Base-by-base conservation (phyloP, 1,140 invertebrate genomes). In the Drosophila tani region DNA sequence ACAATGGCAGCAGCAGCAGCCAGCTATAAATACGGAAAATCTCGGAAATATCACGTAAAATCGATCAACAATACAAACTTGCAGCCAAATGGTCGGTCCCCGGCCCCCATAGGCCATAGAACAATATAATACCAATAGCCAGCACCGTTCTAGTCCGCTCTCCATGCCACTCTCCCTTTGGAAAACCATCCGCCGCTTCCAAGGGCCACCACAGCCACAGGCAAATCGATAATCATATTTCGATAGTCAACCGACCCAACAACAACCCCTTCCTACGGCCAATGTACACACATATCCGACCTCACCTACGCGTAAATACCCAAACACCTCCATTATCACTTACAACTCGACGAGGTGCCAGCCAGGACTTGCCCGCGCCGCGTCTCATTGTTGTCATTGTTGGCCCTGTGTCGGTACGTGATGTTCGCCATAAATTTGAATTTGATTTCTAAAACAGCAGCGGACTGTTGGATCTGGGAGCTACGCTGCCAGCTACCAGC, bases 31-130 rank as follows among this genome's bases (percentile, higher is more conserved):
- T 92, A 92, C 91, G 84, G 84, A 92, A 92, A 92, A 92, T 90
- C 84, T 92, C 87, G 82, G 91, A 92, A 92, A 92, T 92, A 92
- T 92, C 91, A 92, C 91, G 91, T 92, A 92, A 92, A 92, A 92
- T 92, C 91, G 91, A 92, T 92, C 91, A 92, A 92, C 91, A 92
- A 91, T 91, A 92, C 91, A 92, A 91, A 92, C 91, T 92, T 91
- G 90, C 84, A 92, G 59, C 82, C 87, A 70, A 91, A 90, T 90
- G 86, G 82, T 71, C 79, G 74, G 57, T 81, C 53, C 53, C 53
- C 80, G 66, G 47, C 70, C 49, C 46, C 68, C 70, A 73, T 73
- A 73, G 49, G 47, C 82, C 64, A 70, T 67, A 68, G 49, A 75
- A 47, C 69, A 68, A 41, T 62, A 47, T 63, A 68, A 46, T 62